These are phyloP conservation scores for Caenorhabditis brenneri DNA, from an alignment of 1,140 invertebrate genomes.

Conservation along the genomic window DNA sequence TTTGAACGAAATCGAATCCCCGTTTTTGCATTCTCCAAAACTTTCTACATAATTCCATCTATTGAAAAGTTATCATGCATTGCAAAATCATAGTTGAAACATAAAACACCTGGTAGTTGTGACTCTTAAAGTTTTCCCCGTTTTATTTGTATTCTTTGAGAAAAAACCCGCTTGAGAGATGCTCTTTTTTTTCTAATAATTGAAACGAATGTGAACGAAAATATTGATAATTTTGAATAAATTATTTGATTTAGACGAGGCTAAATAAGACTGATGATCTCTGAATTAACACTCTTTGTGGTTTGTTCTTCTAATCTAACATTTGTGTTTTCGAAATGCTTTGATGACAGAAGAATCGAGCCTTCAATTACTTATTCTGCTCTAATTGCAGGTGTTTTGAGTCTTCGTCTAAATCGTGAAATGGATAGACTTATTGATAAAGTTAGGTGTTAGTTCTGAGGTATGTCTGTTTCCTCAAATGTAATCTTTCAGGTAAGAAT, in stretches of 20 bases:
- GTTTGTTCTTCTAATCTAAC: not conserved
- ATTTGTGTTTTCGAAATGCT: not conserved
- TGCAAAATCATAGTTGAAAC: not conserved
- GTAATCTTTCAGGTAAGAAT: not conserved
- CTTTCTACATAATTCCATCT: too few species aligned
- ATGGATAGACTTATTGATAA: not conserved
- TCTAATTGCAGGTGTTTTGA: conserved; percentile 3
- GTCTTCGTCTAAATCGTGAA: too few species aligned
- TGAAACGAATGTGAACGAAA: conserved; percentile 40
- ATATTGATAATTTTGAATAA: conserved; percentile 14
- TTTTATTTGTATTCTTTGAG: too few species aligned
- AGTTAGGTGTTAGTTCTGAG: not conserved
- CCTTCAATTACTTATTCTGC: not conserved
- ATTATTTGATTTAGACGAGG: too few species aligned
- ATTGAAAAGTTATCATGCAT: too few species aligned
- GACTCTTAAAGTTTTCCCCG: not conserved
- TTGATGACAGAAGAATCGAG: not conserved
- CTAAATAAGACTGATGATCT: too few species aligned
- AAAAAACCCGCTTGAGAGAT: not conserved
- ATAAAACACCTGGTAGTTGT: conserved; percentile 36
- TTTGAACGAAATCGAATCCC: not conserved
- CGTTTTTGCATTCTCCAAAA: too few species aligned
- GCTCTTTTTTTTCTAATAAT: not conserved
- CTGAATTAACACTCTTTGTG: not conserved
- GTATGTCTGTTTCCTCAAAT: not conserved